Evolutionary conservation across 2,888 invertebrate genomes (phyloP).

Genomic region (Amblyjoppa fuscipennis): DNA sequence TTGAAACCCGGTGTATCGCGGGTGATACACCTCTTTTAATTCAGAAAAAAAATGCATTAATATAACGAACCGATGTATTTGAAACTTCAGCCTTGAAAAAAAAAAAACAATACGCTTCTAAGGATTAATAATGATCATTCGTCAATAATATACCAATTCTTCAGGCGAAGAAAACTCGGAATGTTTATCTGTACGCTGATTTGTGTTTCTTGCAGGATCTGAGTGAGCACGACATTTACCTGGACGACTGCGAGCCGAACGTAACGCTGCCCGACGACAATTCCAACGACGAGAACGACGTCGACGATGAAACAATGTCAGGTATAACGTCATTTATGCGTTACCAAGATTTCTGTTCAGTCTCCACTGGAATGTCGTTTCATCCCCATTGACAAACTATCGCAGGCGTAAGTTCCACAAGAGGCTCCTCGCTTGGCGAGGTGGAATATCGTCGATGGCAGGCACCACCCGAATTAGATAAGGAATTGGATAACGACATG

Average conservation of each 20-base stretch:
- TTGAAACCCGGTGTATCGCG: too few species aligned
- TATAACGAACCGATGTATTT: too few species aligned
- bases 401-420: conserved; percentile 75
- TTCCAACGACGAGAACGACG: conserved; percentile 94
- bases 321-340: conserved; percentile 84
- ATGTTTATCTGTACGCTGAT: conserved; percentile 30
- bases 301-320: conserved; percentile 94
- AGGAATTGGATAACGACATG: conserved; percentile 72
- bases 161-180: conserved; percentile 11
- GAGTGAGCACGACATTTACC: conserved; percentile 89
- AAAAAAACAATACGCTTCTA: too few species aligned
- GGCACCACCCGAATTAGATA: conserved; percentile 68
- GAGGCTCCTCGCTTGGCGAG: conserved; percentile 70
- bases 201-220: conserved; percentile 86
- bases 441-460: conserved; percentile 65
- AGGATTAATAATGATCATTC: too few species aligned
- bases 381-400: conserved; percentile 11
- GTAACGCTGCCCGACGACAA: conserved; percentile 88
- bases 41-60: too few species aligned
- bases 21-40: too few species aligned
- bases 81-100: too few species aligned
- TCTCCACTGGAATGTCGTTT: not conserved
- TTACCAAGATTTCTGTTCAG: not conserved
- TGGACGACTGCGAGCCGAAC: conserved; percentile 87
- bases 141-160: not conserved